phyloP scores from a whole-genome alignment of 2,888 invertebrate species.

The Ectropis crepuscularia region DNA sequence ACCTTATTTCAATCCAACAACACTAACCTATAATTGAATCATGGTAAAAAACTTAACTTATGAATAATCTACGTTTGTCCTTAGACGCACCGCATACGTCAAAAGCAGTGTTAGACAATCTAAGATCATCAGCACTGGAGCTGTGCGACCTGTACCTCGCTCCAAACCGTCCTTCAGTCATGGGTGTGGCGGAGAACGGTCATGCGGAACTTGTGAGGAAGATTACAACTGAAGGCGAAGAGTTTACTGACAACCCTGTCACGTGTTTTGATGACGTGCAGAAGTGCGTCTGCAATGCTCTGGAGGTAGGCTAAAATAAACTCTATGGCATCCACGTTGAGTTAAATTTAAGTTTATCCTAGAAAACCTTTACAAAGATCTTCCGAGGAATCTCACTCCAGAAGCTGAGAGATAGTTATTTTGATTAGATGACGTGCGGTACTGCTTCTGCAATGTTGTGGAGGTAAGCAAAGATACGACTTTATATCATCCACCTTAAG shows the following conservation, averaged over 20 bases:
- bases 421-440: slow-evolving; percentile 94
- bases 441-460: slow-evolving; percentile 85
- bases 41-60: not conserved
- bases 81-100: slow-evolving; percentile 70
- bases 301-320: slow-evolving; percentile 74
- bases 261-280: slow-evolving; percentile 95
- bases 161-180: slow-evolving; percentile 60
- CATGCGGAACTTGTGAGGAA: slow-evolving; percentile 73
- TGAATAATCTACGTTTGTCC: not conserved
- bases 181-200: slow-evolving; percentile 70
- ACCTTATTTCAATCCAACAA: too few relatives aligned
- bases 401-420: slow-evolving; percentile 72
- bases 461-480: slow-evolving; percentile 67
- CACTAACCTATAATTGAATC: not conserved
- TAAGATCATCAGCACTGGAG: slow-evolving; percentile 74
- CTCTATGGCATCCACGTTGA: slow-evolving; percentile 39
- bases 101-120: slow-evolving; percentile 72
- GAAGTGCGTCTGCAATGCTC: slow-evolving; percentile 85
- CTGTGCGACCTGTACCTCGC: slow-evolving; percentile 74
- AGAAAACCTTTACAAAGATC: not conserved
- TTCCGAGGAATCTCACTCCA: slow-evolving; percentile 73
- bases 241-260: slow-evolving; percentile 80
- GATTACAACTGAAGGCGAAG: slow-evolving; percentile 76
- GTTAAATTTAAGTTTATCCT: too few relatives aligned
- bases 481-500: not conserved